Percentiles rank a stretch among this genome's conserved stretches.
Conservation (phyloP, 1,140 invertebrate genomes). For the Dendrolimus kikuchii region DNA sequence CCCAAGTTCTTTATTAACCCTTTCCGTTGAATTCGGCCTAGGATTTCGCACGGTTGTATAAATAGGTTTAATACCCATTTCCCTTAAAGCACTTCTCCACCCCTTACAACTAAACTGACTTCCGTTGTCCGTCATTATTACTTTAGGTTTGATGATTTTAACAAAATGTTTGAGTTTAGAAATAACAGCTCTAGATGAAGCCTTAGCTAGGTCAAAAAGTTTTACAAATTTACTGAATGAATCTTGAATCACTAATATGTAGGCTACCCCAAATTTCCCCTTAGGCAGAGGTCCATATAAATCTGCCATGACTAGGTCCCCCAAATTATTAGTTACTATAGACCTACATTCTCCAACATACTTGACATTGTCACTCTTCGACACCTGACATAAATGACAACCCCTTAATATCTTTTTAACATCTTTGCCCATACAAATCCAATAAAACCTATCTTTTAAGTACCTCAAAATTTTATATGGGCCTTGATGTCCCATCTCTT, state of each 20-base stretch:
- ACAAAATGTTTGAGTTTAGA: conserved; percentile 13
- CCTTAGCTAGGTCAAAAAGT: conserved; percentile 30
- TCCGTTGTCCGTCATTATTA: conserved; percentile 20
- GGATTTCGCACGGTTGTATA: conserved; percentile 34
- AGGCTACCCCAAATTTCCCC: conserved; percentile 14
- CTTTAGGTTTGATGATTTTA: conserved; percentile 14
- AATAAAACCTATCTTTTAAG: conserved; percentile 29
- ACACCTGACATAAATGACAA: conserved; percentile 19
- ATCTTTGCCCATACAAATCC: conserved; percentile 19
- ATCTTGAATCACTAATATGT: conserved; percentile 38
- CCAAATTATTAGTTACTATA: conserved; percentile 15
- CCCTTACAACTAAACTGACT: conserved; percentile 15
- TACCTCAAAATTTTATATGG: conserved; percentile 30
- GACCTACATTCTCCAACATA: conserved; percentile 15
- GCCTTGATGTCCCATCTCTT: conserved; percentile 36
- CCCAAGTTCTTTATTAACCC: conserved; percentile 33
- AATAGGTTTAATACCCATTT: conserved; percentile 16
- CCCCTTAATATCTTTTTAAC: conserved; percentile 21
- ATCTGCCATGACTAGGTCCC: conserved; percentile 34
- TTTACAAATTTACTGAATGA: conserved; percentile 37
- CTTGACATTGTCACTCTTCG: conserved; percentile 14
- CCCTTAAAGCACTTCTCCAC: conserved; percentile 8
- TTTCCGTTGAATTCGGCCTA: conserved; percentile 26
- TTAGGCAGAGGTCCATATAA: conserved; percentile 33
- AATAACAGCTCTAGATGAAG: conserved; percentile 21